Base-by-base conservation (phyloP, 2,797 vertebrate genomes). In the Spatula versicolor region DNA sequence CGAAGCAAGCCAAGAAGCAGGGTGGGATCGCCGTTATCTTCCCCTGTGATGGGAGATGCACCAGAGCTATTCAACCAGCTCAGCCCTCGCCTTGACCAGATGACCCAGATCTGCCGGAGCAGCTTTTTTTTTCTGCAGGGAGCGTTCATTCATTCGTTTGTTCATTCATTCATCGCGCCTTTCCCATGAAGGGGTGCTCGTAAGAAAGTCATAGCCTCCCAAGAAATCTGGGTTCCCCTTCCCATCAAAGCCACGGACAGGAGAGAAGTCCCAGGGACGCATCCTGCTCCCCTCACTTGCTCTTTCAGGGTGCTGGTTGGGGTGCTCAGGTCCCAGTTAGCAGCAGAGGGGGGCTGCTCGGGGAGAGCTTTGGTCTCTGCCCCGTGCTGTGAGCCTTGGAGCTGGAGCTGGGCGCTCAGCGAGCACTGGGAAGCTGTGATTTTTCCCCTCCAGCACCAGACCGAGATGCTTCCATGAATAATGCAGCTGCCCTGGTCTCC, bases 221-320 rank as follows among this genome's bases (percentile, higher is more conserved):
- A 41, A 91, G 92, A 75, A 71, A 30, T 6, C 48, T 1, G 58
- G 62, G 74, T 20, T 59, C 23, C 25, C 58, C 21, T 31, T 23
- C 46, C 33, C 31, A 11, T 59, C 20, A 28, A 41, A 72, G 41
- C 76, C 35, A 1, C 1, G 0, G 5, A 3, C 1, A 19, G n/a
- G 50, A 14, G 60, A 30, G 11, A 25, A 54, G 82, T 54, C 22
- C 80, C 14, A 6, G 31, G 69, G 56, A 5, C 1, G 0, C n/a
- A 18, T 18, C 45, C 87, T n/a, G 22, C 23, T 22, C 12, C 48
- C 22, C 21, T 15, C 13, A 9, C 7, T 21, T n/a, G 48, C n/a
- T 3, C 0, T 4, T 30, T 21, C 18, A 0, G 21, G 83, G 15
- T 4, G 66, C 7, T 14, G 5, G 4, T 1, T 15, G 14, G 52